Evolutionary conservation across 2,888 invertebrate genomes (phyloP), one percentile per base, ranked within the genome.

Genomic region (Trichogramma evanescens): DNA sequence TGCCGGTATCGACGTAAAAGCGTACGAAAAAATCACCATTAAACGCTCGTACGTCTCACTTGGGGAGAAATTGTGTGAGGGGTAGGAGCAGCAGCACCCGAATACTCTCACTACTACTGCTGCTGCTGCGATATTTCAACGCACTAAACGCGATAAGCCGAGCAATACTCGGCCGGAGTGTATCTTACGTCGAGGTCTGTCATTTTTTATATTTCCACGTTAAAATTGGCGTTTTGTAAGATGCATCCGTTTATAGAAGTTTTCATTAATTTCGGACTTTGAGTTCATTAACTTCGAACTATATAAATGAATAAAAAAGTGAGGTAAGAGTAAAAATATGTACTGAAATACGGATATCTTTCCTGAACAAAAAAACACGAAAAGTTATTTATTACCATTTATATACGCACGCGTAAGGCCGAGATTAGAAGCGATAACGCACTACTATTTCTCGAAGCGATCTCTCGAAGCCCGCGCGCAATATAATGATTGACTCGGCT

Each of bases 21-120:
- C 66, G 70, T 62, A 65, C 65, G 65, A 76, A 71, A 74, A 75
- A 74, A 71, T 74, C 72, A 69, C 74, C 75, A 75, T 75, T 75
- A 74, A 74, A 72, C 69, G 67, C 67, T 66, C 72, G 69, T 70
- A 72, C 67, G 72, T 71, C 69, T 71, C 70, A 54, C 71, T 69
- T 56, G 71, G 68, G 67, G 63, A 65, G 66, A 67, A 68, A 68
- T 61, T 66, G 57, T 59, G 61, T 63, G 64, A 46, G 63, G 63
- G 62, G 68, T 63, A 67, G 68, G 71, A 71, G 72, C 66, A 69
- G 50, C 13, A 46, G 45, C 48, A 49, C 48, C 9, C n/a, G 56
- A 45, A 38, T 26, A 26, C 26, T 26, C 26, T 26, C 26, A 3
- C 26, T 26, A 26, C 26, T 26, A 26, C 26, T 26, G 26, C 26